Conservation (phyloP, 1,140 invertebrate genomes). For the Chironomus tepperi region DNA sequence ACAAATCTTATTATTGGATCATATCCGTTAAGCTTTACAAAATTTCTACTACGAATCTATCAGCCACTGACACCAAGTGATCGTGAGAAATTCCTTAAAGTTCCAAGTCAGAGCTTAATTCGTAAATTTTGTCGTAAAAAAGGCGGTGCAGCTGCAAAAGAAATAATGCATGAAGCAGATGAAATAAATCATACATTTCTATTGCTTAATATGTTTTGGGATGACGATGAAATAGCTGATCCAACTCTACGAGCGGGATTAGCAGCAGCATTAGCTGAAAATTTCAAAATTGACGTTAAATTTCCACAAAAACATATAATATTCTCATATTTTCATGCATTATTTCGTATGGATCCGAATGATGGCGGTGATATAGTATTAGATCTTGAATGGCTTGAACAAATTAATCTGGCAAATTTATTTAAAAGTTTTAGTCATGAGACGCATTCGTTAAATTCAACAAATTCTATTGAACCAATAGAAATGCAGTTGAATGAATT, state of each 20-base stretch:
- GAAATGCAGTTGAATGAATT: neutral
- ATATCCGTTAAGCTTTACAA: conserved; percentile 25
- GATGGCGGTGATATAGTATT: neutral
- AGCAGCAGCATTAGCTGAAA: conserved; percentile 15
- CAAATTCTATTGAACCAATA: neutral
- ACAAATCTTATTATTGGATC: conserved; percentile 21
- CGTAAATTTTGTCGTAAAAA: conserved; percentile 11
- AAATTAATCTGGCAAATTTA: conserved; percentile 9
- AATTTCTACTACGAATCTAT: conserved; percentile 24
- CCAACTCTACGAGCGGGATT: neutral
- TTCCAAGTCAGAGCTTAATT: conserved; percentile 9
- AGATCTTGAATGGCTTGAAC: neutral
- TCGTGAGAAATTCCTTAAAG: conserved; percentile 21
- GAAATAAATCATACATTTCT: conserved; percentile 18
- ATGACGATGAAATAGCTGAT: conserved; percentile 14
- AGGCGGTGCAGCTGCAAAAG: neutral
- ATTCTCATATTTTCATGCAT: conserved; percentile 10
- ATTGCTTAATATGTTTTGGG: conserved; percentile 6
- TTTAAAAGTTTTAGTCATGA: conserved; percentile 1
- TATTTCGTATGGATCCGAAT: neutral
- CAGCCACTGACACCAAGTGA: conserved; percentile 17
- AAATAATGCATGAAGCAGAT: conserved; percentile 9
- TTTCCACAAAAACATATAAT: conserved; percentile 12
- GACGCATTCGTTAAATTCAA: neutral
- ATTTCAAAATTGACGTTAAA: conserved; percentile 18